Percentiles rank a stretch among this genome's conserved stretches.
phyloP scores from a whole-genome alignment of 2,888 invertebrate genomes.

The Lacanobia oleracea region DNA sequence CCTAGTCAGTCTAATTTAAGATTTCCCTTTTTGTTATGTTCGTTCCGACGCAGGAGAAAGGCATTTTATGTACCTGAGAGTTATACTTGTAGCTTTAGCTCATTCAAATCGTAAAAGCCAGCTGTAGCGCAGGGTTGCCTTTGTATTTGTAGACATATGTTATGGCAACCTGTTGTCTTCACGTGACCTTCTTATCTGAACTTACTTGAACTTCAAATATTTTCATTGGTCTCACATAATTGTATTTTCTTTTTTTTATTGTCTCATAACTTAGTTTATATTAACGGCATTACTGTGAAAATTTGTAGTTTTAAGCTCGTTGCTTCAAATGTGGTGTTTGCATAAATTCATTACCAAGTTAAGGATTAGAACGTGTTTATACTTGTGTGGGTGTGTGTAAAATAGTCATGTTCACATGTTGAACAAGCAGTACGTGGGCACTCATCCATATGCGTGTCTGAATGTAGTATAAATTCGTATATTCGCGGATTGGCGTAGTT shows the following conservation, averaged over 20 bases:
- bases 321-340: constrained; percentile 4
- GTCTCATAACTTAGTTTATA: too few species aligned
- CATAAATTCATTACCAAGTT: constrained; percentile 17
- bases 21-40: constrained; percentile 2
- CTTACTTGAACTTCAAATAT: background rate
- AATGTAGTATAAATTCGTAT: constrained; percentile 42
- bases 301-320: background rate
- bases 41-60: constrained; percentile 9
- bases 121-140: background rate
- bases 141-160: background rate
- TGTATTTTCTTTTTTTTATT: constrained; percentile 4
- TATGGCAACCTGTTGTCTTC: constrained; percentile 1
- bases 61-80: background rate
- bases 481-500: constrained; percentile 53
- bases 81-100: constrained; percentile 1
- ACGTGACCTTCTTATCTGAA: constrained; percentile 4
- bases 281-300: too few species aligned
- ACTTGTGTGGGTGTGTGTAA: constrained; percentile 11
- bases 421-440: constrained; percentile 10
- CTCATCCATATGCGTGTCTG: constrained; percentile 34
- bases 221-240: background rate
- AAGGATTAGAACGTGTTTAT: constrained; percentile 27
- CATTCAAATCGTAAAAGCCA: constrained; percentile 17
- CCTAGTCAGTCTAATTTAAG: background rate
- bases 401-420: constrained; percentile 9